phyloP scores from a whole-genome alignment of 2,888 invertebrate genomes.

The Andricus quercusramuli region DNA sequence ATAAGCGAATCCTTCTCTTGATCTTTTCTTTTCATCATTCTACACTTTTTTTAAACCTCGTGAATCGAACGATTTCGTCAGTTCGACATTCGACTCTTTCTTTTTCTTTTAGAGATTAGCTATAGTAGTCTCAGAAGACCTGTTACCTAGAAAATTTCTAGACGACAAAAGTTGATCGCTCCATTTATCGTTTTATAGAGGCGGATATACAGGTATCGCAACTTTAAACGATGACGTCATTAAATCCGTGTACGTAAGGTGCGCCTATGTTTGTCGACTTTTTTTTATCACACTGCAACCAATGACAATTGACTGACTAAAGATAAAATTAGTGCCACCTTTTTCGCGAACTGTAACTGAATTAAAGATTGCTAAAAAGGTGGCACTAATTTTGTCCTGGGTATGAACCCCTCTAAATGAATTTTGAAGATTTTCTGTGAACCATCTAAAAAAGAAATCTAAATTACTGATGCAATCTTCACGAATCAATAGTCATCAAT shows the following conservation, averaged over 20 bases:
- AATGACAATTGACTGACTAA: slow-evolving; percentile 31
- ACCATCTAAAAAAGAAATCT: too few species aligned
- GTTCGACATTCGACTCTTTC: not conserved
- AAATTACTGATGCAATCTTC: too few species aligned
- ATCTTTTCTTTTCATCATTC: slow-evolving; percentile 21
- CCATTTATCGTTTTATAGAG: slow-evolving; percentile 31
- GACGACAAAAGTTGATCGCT: slow-evolving; percentile 12
- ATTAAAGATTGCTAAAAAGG: not conserved
- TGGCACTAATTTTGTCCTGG: too few species aligned
- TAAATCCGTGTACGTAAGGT: slow-evolving; percentile 44
- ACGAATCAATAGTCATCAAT: too few species aligned
- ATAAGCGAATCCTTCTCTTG: not conserved
- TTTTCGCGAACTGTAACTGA: not conserved
- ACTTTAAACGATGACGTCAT: slow-evolving; percentile 41
- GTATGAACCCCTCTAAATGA: too few species aligned
- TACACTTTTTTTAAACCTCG: slow-evolving; percentile 10
- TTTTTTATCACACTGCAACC: slow-evolving; percentile 43
- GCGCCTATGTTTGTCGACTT: slow-evolving; percentile 43
- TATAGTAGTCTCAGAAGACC: not conserved
- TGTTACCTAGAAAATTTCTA: not conserved
- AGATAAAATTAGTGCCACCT: slow-evolving; percentile 17
- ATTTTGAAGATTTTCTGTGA: too few species aligned
- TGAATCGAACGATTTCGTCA: not conserved
- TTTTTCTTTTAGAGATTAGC: not conserved
- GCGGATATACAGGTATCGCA: slow-evolving; percentile 36